These are phyloP conservation scores for Columba guinea DNA, from an alignment of 2,797 vertebrate species.

Conservation along the genomic window DNA sequence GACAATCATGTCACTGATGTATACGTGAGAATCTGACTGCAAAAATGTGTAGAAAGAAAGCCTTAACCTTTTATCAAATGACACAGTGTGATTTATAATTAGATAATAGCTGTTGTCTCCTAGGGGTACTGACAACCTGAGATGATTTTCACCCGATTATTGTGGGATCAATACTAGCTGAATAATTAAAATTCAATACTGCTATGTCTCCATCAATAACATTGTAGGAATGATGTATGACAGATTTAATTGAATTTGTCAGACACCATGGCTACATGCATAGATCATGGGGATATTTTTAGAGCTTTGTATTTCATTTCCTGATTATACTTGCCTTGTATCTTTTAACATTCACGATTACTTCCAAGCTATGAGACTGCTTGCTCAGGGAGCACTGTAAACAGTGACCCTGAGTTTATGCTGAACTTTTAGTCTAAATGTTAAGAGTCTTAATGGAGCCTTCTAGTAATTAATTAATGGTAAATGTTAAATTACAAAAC, in stretches of 20 bases:
- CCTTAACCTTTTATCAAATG: slow-evolving; percentile 72
- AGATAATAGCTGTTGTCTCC: slow-evolving; percentile 78
- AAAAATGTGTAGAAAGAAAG: slow-evolving; percentile 57
- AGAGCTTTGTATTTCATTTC: slow-evolving; percentile 76
- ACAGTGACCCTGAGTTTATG: slow-evolving; percentile 57
- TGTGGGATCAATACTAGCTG: slow-evolving; percentile 78
- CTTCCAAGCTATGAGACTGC: slow-evolving; percentile 32
- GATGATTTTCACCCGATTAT: slow-evolving; percentile 80
- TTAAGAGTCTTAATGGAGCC: slow-evolving; percentile 40
- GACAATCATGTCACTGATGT: slow-evolving; percentile 40
- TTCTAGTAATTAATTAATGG: slow-evolving; percentile 27
- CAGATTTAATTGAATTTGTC: slow-evolving; percentile 82
- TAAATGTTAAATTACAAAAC: slow-evolving; percentile 42
- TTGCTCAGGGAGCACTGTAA: slow-evolving; percentile 42
- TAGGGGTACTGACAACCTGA: slow-evolving; percentile 71
- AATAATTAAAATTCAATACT: slow-evolving; percentile 86
- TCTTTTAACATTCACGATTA: slow-evolving; percentile 67
- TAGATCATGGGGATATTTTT: slow-evolving; percentile 79
- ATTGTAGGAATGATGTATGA: slow-evolving; percentile 79
- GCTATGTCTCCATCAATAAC: slow-evolving; percentile 79
- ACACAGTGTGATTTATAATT: slow-evolving; percentile 79
- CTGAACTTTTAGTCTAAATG: slow-evolving; percentile 55
- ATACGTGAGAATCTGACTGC: slow-evolving; percentile 14
- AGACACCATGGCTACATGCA: slow-evolving; percentile 63
- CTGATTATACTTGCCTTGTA: slow-evolving; percentile 48